Evolutionary conservation across 2,113 vertebrate genomes (phyloP).

Genomic region (Pedionomus torquatus): DNA sequence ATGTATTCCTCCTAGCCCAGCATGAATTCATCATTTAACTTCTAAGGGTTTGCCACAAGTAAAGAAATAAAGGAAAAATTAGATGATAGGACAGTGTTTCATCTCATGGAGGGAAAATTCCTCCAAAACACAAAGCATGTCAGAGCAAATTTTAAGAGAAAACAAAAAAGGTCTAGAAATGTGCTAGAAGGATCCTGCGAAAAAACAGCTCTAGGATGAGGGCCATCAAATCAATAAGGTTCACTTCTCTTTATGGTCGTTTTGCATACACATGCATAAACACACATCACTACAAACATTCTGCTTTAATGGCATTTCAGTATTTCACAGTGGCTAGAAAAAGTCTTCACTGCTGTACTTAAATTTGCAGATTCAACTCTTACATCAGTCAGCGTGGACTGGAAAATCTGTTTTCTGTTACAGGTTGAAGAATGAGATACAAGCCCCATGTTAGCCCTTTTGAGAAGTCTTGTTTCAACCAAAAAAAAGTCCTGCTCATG

Average conservation of each 20-base stretch:
- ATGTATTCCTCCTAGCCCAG: neutral
- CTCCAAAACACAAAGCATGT: neutral
- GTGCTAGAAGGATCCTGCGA: neutral
- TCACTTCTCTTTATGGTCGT: neutral
- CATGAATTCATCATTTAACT: neutral
- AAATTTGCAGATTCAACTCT: neutral
- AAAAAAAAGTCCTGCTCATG: neutral
- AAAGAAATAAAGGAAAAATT: neutral
- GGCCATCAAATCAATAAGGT: neutral
- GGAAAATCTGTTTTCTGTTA: neutral
- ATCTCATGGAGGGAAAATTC: neutral
- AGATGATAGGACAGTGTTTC: neutral
- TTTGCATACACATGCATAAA: neutral
- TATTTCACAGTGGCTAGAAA: neutral
- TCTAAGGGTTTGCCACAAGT: neutral
- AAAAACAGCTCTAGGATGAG: slow-evolving; percentile 8
- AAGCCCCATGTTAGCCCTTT: neutral
- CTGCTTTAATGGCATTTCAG: neutral
- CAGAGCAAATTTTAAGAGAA: neutral
- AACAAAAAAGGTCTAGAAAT: neutral
- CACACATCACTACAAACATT: neutral
- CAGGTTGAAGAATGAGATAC: neutral
- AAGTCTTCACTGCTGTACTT: neutral
- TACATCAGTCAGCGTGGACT: neutral
- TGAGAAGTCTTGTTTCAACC: neutral